These are phyloP conservation scores for Rhogogaster chlorosoma DNA, from an alignment of 2,888 invertebrate species.

Conservation along the genomic window DNA sequence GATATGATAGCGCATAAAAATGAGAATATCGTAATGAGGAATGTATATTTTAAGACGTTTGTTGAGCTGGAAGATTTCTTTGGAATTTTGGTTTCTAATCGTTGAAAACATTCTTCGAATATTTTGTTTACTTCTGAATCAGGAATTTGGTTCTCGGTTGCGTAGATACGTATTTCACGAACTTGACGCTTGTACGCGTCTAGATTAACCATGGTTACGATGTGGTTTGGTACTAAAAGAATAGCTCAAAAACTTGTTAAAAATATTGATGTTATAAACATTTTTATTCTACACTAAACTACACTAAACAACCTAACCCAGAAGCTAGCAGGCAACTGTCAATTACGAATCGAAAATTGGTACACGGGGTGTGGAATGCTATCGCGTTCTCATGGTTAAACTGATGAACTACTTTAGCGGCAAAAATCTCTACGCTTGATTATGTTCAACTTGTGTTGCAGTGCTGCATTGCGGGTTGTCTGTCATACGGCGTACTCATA, in stretches of 20 bases:
- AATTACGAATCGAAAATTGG: neutral
- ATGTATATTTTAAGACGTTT: slow-evolving; percentile 74
- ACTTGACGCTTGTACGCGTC: slow-evolving; percentile 80
- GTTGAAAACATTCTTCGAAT: slow-evolving; percentile 80
- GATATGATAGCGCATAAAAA: slow-evolving; percentile 76
- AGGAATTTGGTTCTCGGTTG: slow-evolving; percentile 81
- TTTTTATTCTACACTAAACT: neutral
- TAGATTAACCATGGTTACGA: slow-evolving; percentile 53
- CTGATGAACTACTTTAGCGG: neutral
- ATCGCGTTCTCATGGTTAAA: neutral
- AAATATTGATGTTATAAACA: neutral
- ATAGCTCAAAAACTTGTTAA: neutral
- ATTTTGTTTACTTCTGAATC: slow-evolving; percentile 83
- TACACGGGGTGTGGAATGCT: neutral
- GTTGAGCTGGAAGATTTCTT: slow-evolving; percentile 63
- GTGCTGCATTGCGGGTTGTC: too few species aligned
- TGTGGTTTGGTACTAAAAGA: neutral
- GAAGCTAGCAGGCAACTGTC: neutral
- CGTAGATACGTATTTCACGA: slow-evolving; percentile 81
- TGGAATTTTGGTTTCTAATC: slow-evolving; percentile 71
- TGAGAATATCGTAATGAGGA: slow-evolving; percentile 71
- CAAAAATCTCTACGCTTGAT: too few species aligned
- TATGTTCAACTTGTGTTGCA: too few species aligned
- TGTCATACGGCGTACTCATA: too few species aligned
- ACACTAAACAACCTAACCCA: neutral